A percentile compares a stretch with the other conserved stretches of the same genome.
These are phyloP conservation scores for Aspidiotus destructor DNA, from an alignment of 2,888 invertebrate species.

Conservation along the genomic window DNA sequence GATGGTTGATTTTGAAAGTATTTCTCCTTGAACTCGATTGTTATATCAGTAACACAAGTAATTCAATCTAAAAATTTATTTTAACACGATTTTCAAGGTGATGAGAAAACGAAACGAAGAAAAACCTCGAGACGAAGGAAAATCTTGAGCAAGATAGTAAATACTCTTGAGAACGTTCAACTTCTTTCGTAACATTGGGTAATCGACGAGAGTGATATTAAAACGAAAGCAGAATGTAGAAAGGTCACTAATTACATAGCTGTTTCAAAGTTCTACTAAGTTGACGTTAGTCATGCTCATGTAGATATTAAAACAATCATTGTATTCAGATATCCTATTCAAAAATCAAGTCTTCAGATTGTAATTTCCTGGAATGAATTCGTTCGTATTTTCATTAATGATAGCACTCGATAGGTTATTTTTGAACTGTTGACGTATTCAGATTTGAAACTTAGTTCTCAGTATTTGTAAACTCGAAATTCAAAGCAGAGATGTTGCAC, in stretches of 20 bases:
- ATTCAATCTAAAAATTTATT: not conserved
- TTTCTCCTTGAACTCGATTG: constrained; percentile 1
- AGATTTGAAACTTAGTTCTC: constrained; percentile 22
- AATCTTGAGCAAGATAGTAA: not conserved
- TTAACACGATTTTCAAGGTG: not conserved
- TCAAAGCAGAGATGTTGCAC: constrained; percentile 8
- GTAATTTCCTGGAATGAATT: constrained; percentile 13
- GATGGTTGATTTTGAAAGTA: not conserved
- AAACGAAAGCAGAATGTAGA: constrained; percentile 9
- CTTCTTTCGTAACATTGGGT: not conserved
- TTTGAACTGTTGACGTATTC: constrained; percentile 16
- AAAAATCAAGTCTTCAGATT: constrained; percentile 11
- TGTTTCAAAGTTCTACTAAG: not conserved
- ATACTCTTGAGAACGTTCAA: not conserved
- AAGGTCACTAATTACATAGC: not conserved
- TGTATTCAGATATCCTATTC: constrained; percentile 21
- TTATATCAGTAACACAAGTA: not conserved
- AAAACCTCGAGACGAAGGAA: no score
- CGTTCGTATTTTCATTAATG: constrained; percentile 13
- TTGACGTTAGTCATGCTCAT: constrained; percentile 15
- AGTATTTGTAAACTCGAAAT: constrained; percentile 18
- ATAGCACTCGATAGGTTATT: not conserved
- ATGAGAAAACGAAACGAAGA: not conserved
- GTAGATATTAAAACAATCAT: constrained; percentile 22
- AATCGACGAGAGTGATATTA: constrained; percentile 3